Evolutionary conservation across 2,113 vertebrate species (phyloP), one percentile per base, ranked within the genome.

Genomic region (Coracopsis vasa): DNA sequence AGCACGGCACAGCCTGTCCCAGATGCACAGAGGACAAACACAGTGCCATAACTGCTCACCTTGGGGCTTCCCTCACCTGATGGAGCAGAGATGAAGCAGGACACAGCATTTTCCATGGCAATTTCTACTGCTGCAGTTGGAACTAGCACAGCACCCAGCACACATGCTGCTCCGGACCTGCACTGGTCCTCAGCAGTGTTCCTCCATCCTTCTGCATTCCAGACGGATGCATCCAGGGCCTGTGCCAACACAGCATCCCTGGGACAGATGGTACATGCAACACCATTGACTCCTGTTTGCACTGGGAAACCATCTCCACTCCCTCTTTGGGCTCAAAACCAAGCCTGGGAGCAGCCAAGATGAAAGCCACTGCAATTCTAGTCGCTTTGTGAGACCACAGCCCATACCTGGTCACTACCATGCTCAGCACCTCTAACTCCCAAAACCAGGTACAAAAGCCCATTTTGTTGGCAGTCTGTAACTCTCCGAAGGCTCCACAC

Each of bases 231-330:
- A n/a, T n/a, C 12, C 3, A 0, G 51, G 17, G 6, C 4, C 11
- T 1, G 29, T 3, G 80, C 48, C 8, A 4, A 20, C 21, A 3
- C 1, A 4, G 61, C 31, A 14, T 16, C 56, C 71, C 33, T 2
- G 1, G 17, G 28, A 16, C 44, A 35, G 56, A 51, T 10, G 0
- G 8, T 1, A 2, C 3, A 4, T 2, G 25, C 16, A 29, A 20
- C 5, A 1, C 20, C 7, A 2, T 21, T 5, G 1, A 23, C 41
- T 48, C 75, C 45, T 15, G 1, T 33, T 42, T 7, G 17, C 12
- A 6, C 25, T 1, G 5, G 65, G 72, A 78, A 90, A 48, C 37
- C 7, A 1, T 19, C 33, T 65, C 56, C 10, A 2, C 35, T 54
- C 20, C 35, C 28, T 48, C 67, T 41, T 7, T 25, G 78, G 56